Conservation (phyloP, 2,797 vertebrate species). For the Rhinogobio ventralis region DNA sequence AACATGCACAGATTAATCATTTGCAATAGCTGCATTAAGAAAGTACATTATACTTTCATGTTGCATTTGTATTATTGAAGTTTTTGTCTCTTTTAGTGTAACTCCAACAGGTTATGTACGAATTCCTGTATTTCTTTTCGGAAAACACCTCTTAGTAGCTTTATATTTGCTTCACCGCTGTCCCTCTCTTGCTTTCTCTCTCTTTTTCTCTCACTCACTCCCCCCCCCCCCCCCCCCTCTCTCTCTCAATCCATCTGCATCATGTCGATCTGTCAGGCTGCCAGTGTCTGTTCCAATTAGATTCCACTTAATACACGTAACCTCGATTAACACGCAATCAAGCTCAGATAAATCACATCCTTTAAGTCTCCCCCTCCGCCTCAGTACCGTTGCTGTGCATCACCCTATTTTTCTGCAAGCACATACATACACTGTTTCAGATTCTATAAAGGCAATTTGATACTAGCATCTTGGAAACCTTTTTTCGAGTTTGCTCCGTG, state of each 20-base stretch:
- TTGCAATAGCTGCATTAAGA: not conserved
- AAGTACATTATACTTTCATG: not conserved
- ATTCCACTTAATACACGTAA: conserved; percentile 91
- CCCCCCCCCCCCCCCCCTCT: conserved; percentile 60
- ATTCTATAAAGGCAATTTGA: conserved; percentile 59
- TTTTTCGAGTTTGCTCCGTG: conserved; percentile 1
- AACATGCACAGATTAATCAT: not conserved
- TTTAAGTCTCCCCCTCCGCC: conserved; percentile 79
- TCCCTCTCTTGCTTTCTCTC: conserved; percentile 42
- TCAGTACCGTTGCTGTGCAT: conserved; percentile 81
- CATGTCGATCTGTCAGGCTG: conserved; percentile 90
- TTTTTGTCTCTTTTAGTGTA: not conserved
- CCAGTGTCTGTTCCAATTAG: conserved; percentile 91
- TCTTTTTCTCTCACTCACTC: conserved; percentile 57
- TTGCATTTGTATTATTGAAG: not conserved
- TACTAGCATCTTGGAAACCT: conserved; percentile 15
- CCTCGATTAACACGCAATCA: conserved; percentile 91
- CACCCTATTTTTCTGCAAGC: conserved; percentile 77
- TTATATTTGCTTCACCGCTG: conserved; percentile 56
- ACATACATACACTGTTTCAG: conserved; percentile 67
- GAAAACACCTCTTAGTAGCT: conserved; percentile 50
- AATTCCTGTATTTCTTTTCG: conserved; percentile 32
- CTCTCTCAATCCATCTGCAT: conserved; percentile 87
- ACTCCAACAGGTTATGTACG: not conserved
- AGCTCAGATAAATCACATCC: conserved; percentile 90